phyloP scores from a whole-genome alignment of 2,888 invertebrate genomes.

The Spatulosminthurus flaviceps region DNA sequence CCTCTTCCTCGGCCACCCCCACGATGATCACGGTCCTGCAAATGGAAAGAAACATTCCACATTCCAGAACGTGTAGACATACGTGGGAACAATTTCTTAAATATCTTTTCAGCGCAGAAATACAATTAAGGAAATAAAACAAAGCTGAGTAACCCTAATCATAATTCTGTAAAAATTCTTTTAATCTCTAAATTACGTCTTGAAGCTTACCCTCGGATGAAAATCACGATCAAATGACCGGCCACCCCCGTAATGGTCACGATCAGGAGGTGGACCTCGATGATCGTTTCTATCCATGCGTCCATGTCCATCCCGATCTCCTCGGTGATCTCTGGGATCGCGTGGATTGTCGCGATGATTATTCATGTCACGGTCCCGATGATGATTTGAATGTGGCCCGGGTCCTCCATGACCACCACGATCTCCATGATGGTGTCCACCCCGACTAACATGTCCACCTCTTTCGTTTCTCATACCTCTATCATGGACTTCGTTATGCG shows the following conservation, averaged over 20 bases:
- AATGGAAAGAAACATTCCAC: too few species aligned
- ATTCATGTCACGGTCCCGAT: constrained; percentile 35
- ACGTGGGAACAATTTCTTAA: too few species aligned
- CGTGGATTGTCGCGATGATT: constrained; percentile 48
- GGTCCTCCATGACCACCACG: constrained; percentile 45
- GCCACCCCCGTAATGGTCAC: constrained; percentile 49
- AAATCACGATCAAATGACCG: constrained; percentile 54
- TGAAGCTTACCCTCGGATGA: constrained; percentile 50
- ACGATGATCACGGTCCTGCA: constrained; percentile 58
- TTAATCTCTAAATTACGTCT: background rate
- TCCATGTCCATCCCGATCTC: constrained; percentile 45
- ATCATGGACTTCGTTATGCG: constrained; percentile 11
- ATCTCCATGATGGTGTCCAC: constrained; percentile 45
- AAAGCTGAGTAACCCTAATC: too few species aligned
- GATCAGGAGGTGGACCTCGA: constrained; percentile 46
- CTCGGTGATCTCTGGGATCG: constrained; percentile 49
- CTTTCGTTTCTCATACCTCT: constrained; percentile 29
- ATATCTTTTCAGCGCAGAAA: too few species aligned
- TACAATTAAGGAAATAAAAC: too few species aligned
- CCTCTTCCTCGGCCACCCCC: constrained; percentile 54
- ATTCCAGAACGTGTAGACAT: too few species aligned
- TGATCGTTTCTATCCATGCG: constrained; percentile 41
- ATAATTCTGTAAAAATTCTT: too few species aligned
- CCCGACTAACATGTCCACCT: constrained; percentile 41
- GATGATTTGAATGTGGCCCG: constrained; percentile 22